Base-by-base conservation (phyloP, 1,140 invertebrate species). In the Sogatella furcifera region DNA sequence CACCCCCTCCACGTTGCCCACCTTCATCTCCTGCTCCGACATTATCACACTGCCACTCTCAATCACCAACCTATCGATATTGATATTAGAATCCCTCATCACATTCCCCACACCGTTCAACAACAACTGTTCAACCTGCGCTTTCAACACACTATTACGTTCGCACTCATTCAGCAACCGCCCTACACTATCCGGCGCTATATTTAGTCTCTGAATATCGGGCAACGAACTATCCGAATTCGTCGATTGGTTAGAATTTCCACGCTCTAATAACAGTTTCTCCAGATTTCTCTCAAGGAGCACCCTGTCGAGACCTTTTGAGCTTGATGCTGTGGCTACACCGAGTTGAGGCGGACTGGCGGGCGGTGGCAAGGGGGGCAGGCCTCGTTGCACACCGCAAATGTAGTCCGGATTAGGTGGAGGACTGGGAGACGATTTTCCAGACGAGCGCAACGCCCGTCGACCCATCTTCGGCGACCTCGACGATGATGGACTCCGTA, bases 231-330 rank as follows among this genome's bases (percentile, higher is more conserved):
- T 49, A 22, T 60, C 59, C 13, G 59, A 60, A 28, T 49, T 60
- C 1, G 52, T 42, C 9, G 59, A 60, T 24, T 60, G 59, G 22
- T 60, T 60, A 2, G 59, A 60, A 14, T 53, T 53, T 5, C 57
- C 44, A 59, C 68, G 66, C 56, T 72, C 70, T 28, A 67, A 61
- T 17, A 80, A 67, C 13, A 82, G 68, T 63, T 77, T 73, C 64
- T 82, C 80, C 28, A 82, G 73, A 65, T 83, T 82, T 60, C 80
- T 72, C 63, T 83, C 81, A 0, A 82, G 70, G 6, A 83, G 69
- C 11, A 83, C 78, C 57, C 82, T 74, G 64, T 84, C 81, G 53
- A 82, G 71, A 21, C 77, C 78, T 54, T 72, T 68, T 64, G 73
- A 61, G 68, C 53, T 4, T 5, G 62, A 53, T 15, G 54, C 17